Base-by-base conservation (phyloP, 2,888 invertebrate species). In the Troides oblongomaculatus region DNA sequence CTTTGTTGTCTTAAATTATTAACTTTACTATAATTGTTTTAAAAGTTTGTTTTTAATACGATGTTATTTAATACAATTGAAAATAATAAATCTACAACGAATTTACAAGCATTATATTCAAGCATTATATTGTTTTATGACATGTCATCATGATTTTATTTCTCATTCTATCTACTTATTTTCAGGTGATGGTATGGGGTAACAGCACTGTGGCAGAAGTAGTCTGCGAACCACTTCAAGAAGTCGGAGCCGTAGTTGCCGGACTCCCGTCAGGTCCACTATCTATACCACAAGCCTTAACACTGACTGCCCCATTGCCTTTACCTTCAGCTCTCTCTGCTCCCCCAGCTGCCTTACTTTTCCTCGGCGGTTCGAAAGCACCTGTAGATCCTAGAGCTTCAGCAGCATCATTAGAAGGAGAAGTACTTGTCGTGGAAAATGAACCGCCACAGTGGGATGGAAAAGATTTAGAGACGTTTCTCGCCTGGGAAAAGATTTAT, bases 281-380 rank as follows among this genome's bases (percentile, higher is more conserved):
- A 43, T 76, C 83, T 1, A 82, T 89, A 0, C 85, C 90, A 2
- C 78, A 90, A 1, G 82, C 82, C 12, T 81, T 86, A 1, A 82
- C 83, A 0, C 73, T 90, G 30, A 87, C 89, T 0, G 79, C 83
- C 0, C 90, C 92, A 0, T 77, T 81, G 1, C 76, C 83, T 3
- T 76, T 79, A 0, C 76, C 83, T 0, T 75, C 79, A 1, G 78
- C 74, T 2, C 71, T 85, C 0, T 71, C 80, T 0, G 78, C 84
- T 0, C 89, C 93, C 6, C 91, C 91, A 0, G 82, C 85, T 0
- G 92, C 93, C 0, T 82, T 94, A 59, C 85, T 94, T 62, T 92
- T 94, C 71, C 91, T 95, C 53, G 95, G 94, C 57, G 95, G 94
- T 1, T 94, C 94, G 10, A 93, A 94, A 78, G 94, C 95, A 39